Evolutionary conservation across 2,113 vertebrate species (phyloP), one percentile per base, ranked within the genome.

Genomic region (Gyps fulvus): DNA sequence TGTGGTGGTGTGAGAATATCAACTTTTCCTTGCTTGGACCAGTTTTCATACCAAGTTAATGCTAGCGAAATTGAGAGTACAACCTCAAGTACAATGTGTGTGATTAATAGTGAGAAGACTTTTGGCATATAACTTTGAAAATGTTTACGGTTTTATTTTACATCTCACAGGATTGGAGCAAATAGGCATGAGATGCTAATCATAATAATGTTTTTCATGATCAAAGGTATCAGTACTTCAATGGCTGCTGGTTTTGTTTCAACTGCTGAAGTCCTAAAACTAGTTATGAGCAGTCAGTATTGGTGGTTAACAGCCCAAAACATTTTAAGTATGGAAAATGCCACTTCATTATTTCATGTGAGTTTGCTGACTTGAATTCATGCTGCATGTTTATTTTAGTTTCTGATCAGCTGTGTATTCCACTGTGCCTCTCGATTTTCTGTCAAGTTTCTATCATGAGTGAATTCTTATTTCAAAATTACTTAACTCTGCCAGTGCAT

Each of bases 211-310:
- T 42, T 88, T 83, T 86, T 78, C 29, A 43, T 38, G 36, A 93
- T 96, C 79, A 93, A 95, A 96, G 66, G 16, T 94, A 77, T 38
- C 50, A 47, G 81, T 81, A 26, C 55, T 80, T 94, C 62, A 96
- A 1, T 90, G 55, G 71, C 42, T 96, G 63, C 59, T 83, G 22
- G 90, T 94, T 82, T 78, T 89, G 50, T 74, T 93, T 90, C 50
- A 90, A 20, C 29, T 88, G 71, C 38, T 42, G 8, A 45, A 83
- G 55, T 71, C 67, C 32, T 86, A 34, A 89, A 93, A 73, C 52
- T 47, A 29, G 36, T 76, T 95, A 31, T 81, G 61, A 76, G 54
- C 36, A 77, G 67, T 66, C 85, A 73, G 54, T 77, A 73, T 83
- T 58, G 67, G 42, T 90, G 76, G 36, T 89, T 92, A 94, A 67